Evolutionary conservation across 2,888 invertebrate species (phyloP), one percentile per base, ranked within the genome.

Genomic region (Pristionchus mayeri): DNA sequence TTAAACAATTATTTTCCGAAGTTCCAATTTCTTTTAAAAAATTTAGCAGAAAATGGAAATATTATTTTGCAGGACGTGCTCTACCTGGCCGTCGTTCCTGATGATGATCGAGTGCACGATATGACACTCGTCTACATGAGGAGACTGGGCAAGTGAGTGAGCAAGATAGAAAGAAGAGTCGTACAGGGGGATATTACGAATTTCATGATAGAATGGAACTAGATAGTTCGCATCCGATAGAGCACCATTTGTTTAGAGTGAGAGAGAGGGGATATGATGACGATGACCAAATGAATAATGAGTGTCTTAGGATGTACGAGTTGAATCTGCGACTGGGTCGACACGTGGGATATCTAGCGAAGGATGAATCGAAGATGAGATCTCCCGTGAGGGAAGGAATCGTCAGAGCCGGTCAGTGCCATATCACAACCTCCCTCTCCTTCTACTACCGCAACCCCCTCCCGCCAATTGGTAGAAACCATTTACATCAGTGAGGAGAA

Each of bases 41-140:
- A 57, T 57, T n/a, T 63, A 4, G 60, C 27, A 63, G 6, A 16
- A 6, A 11, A 9, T 16, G 16, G 11, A 11, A 63, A 34, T 63
- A 34, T 34, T 21, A n/a, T 21, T 37, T 82, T 67, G 7, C 95
- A 98, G 50, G 98, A 99, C 93, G 95, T 99, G 0, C 97, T 96
- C 37, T 99, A 98, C 93, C 95, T 98, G 57, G 97, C 98, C 11
- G 95, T 99, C 0, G 96, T 97, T 50, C 98, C 98, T 0, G 98
- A 98, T 92, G 96, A 96, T 92, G 96, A 97, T 85, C 95, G 95
- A 88, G 95, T 97, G 54, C 94, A 96, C 79, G 95, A 95, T 63
- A 95, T 96, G 91, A 95, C 97, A 4, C 67, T 85, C 16, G 85
- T 85, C 16, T 91, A 90, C 78, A 87, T 91, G 88, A 89, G 90